Base-by-base conservation (phyloP, 2,888 invertebrate species). In the Hemithea aestivaria region DNA sequence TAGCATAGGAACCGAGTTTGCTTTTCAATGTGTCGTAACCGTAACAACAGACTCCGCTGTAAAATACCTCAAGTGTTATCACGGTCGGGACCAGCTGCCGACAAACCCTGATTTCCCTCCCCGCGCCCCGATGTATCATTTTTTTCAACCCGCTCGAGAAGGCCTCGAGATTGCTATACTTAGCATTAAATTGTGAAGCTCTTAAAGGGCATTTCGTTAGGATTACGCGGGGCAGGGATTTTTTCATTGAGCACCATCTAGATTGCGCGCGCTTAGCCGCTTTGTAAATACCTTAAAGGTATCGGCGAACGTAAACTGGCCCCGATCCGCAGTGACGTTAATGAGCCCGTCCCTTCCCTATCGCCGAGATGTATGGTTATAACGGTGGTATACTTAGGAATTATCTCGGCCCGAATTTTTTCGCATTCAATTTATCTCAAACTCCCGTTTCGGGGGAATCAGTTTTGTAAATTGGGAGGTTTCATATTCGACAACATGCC, bases 201-300 rank as follows among this genome's bases (percentile, higher is more conserved):
- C 71, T 81, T 80, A 75, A 80, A 74, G 72, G 76, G 71, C 65
- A 72, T 80, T 80, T 69, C 64, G 47, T 62, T 56, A 54, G 76
- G 81, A 83, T 85, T 83, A 84, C 66, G 60, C 56, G 53, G 62
- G 66, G 61, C 55, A 61, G 56, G 61, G 60, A 58, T 59, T 81
- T 80, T 80, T 80, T 73, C 72, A 72, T 69, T 73, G 69, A 62
- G 54, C 56, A 47, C 59, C 62, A 60, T 57, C 73, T 70, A 73
- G 70, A 77, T 80, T 77, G 70, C 62, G 60, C 54, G 60, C 69
- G 73, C 69, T 81, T 73, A 75, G 72, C 73, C 32, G 70, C 74
- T 82, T 80, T 77, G 79, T 80, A 81, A 84, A 83, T 79, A 82
- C 77, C 81, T 80, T 76, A 70, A 76, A 83, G 77, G 81, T 87